Base-by-base conservation (phyloP, 2,113 vertebrate species). In the Passer montanus region DNA sequence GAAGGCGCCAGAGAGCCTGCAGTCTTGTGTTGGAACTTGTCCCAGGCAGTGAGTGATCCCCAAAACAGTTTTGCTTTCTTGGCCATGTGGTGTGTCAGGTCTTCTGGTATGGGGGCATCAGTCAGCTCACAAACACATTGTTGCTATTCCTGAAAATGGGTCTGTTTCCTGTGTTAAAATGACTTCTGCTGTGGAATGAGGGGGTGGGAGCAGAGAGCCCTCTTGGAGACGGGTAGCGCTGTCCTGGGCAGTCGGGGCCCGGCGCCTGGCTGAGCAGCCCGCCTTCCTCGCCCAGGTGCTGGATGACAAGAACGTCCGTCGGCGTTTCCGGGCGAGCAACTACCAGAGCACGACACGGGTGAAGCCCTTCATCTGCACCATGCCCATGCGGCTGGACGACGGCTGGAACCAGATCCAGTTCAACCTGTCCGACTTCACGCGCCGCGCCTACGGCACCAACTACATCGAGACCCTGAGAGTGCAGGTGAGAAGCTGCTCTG, bases 401-500 rank as follows among this genome's bases (percentile, higher is more conserved):
- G 99, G 99, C 97, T 99, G 99, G 99, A 99, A 99, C 97, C 99
- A 99, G 96, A 99, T 99, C 82, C 99, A 99, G 98, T 99, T 99
- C 97, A 99, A 99, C 97, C 96, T 99, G 50, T 99, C 99, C 0
- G 99, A 99, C 87, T 99, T 99, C 97, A 99, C 99, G 1, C 98
- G 99, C 47, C 98, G 99, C 10, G 99, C 99, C 0, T 99, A 99
- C 0, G 99, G 99, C 49, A 99, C 99, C 14, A 99, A 99, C 74
- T 99, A 99, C 95, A 99, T 99, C 0, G 99, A 99, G 98, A 99
- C 99, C 9, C 98, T 99, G 20, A 97, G 99, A 59, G 99, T 99
- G 56, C 99, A 99, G 99, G 99, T 99, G 55, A 60, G 60, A 5
- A 20, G 53, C 53, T 84, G 33, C 52, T 46, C 17, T 3, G 28